Conservation (phyloP, 23 tunicate species). For the Clavelina lepadiformis region DNA sequence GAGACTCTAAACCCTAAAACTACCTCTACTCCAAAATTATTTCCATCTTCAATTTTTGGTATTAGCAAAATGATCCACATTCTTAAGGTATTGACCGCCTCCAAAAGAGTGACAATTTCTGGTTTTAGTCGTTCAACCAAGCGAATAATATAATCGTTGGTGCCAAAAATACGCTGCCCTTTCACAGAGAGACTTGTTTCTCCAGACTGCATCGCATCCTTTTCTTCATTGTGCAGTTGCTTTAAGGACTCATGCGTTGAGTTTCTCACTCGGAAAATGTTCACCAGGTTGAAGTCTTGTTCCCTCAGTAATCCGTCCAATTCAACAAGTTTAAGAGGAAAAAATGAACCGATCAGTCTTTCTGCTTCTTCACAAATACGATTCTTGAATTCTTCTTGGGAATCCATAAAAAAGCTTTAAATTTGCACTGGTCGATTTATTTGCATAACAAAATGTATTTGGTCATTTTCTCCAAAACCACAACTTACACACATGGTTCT, state of each 20-base stretch:
- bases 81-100: slow-evolving; percentile 66
- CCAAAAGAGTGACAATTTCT: slow-evolving; percentile 60
- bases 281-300: slow-evolving; percentile 39
- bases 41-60: slow-evolving; percentile 96
- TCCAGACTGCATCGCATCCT: slow-evolving; percentile 13
- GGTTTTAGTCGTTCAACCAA: slow-evolving; percentile 79
- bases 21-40: slow-evolving; percentile 93
- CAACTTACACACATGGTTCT: too few species aligned
- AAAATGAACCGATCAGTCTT: slow-evolving; percentile 59
- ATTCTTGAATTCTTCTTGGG: slow-evolving; percentile 43
- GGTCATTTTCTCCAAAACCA: too few species aligned
- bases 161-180: slow-evolving; percentile 27
- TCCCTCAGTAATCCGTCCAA: slow-evolving; percentile 40
- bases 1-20: neutral
- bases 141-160: slow-evolving; percentile 42
- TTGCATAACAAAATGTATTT: too few species aligned
- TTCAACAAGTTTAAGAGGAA: slow-evolving; percentile 74
- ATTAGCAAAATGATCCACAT: slow-evolving; percentile 86
- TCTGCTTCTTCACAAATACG: slow-evolving; percentile 74
- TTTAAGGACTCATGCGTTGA: slow-evolving; percentile 44
- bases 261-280: slow-evolving; percentile 27
- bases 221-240: slow-evolving; percentile 5
- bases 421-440: too few species aligned
- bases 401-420: too few species aligned
- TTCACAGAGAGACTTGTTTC: slow-evolving; percentile 19